Evolutionary conservation across 2,113 vertebrate species (phyloP), one percentile per base, ranked within the genome.

Genomic region (Kryptolebias marmoratus): DNA sequence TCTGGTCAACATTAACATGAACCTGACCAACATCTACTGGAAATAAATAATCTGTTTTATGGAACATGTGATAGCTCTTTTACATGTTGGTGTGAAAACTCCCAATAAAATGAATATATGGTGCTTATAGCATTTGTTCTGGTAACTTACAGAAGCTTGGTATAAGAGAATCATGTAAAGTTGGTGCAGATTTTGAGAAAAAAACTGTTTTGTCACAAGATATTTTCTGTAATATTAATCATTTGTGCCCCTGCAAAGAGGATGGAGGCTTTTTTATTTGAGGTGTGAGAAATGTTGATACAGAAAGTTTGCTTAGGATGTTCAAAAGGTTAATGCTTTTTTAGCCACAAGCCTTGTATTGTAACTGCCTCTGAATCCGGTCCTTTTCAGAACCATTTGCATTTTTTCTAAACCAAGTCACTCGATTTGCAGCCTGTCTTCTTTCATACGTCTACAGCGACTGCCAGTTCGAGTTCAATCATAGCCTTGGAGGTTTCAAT

Each of bases 311-410:
- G 18, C 15, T 12, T 42, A 56, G 10, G 36, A 16, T 44, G 49
- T 30, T 64, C 28, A 59, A 54, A 58, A 11, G 56, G 36, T 62
- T 65, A 30, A 65, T 58, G 30, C 2, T 68, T 68, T 64, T 27
- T 59, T 58, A 57, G 48, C 68, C 28, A 45, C 61, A 66, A 18
- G 4, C 44, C 27, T 62, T 48, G 13, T 64, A 64, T 22, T 31
- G 15, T 32, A n/a, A 61, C 55, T 55, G 36, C 32, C 49, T 77
- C 28, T 27, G 53, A 57, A 57, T 65, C n/a, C 1, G 9, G 7
- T 56, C 2, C 22, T 64, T 57, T 81, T 60, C 65, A 77, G 22
- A 72, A 18, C 62, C 22, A 47, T 68, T 58, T 67, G 48, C 18
- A 61, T 27, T 64, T 39, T 68, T 59, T 67, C 28, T 60, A 48